Percentiles rank a stretch among this genome's conserved stretches.
phyloP scores from a whole-genome alignment of 2,888 invertebrate species.

The Pediacus dermestoides region DNA sequence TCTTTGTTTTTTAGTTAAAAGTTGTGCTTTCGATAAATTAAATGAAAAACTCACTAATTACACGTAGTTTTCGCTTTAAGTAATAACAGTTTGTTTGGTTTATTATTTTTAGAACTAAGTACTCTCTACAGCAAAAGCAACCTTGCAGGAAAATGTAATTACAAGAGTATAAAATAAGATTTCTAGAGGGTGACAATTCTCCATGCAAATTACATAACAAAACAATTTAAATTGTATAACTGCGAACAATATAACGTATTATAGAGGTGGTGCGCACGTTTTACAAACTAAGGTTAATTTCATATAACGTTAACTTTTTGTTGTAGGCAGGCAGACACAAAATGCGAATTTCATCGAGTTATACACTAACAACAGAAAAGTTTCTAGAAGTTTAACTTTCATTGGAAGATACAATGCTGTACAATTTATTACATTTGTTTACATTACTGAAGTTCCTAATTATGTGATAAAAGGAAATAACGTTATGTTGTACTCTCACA shows the following conservation, averaged over 20 bases:
- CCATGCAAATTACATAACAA: constrained; percentile 36
- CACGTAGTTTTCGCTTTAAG: too few relatives aligned
- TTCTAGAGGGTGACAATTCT: constrained; percentile 17
- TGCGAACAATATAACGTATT: constrained; percentile 38
- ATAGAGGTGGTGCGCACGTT: constrained; percentile 28
- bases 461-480: constrained; percentile 2
- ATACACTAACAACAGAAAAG: constrained; percentile 30
- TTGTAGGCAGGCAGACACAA: constrained; percentile 34
- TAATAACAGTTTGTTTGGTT: too few relatives aligned
- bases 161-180: constrained; percentile 16
- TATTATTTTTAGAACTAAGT: too few relatives aligned
- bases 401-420: constrained; percentile 34
- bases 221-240: constrained; percentile 37
- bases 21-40: too few relatives aligned
- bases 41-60: too few relatives aligned
- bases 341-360: constrained; percentile 39
- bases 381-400: constrained; percentile 32
- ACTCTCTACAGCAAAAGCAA: too few relatives aligned
- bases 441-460: too few relatives aligned
- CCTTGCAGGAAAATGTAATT: constrained; percentile 18
- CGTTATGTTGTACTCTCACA: not conserved
- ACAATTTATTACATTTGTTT: constrained; percentile 40
- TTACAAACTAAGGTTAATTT: constrained; percentile 37
- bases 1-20: too few relatives aligned
- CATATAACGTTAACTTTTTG: constrained; percentile 39